Conservation (phyloP, 2,888 invertebrate species). For the Brenthis hecate region DNA sequence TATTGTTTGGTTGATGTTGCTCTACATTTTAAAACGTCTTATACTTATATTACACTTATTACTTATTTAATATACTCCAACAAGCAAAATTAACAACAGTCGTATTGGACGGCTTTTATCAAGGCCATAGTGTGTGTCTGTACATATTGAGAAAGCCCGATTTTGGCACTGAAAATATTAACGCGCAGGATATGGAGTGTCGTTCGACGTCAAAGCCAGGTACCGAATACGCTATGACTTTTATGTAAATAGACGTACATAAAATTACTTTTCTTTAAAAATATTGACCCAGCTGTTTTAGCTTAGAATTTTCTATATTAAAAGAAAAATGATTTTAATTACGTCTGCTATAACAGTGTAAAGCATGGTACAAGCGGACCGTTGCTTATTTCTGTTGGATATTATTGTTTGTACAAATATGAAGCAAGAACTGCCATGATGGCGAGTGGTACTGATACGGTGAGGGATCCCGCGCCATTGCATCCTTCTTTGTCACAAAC, state of each 20-base stretch:
- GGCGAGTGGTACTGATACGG: constrained; percentile 64
- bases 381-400: constrained; percentile 30
- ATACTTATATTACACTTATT: constrained; percentile 11
- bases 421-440: constrained; percentile 58
- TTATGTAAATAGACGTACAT: not conserved
- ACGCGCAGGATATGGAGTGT: constrained; percentile 12
- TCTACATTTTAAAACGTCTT: constrained; percentile 10
- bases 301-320: constrained; percentile 2
- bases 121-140: constrained; percentile 43
- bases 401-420: constrained; percentile 68
- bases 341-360: constrained; percentile 26
- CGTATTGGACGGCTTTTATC: constrained; percentile 57
- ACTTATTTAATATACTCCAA: constrained; percentile 41
- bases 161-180: constrained; percentile 23
- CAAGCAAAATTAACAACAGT: constrained; percentile 59
- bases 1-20: constrained; percentile 4
- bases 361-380: constrained; percentile 32
- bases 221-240: constrained; percentile 1
- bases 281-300: not conserved
- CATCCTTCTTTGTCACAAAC: constrained; percentile 80
- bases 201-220: not conserved
- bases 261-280: not conserved
- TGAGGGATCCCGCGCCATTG: constrained; percentile 70
- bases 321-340: constrained; percentile 3
- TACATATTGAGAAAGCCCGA: constrained; percentile 17